Conservation (phyloP, 2,113 vertebrate species). For the Hemichromis elongatus region DNA sequence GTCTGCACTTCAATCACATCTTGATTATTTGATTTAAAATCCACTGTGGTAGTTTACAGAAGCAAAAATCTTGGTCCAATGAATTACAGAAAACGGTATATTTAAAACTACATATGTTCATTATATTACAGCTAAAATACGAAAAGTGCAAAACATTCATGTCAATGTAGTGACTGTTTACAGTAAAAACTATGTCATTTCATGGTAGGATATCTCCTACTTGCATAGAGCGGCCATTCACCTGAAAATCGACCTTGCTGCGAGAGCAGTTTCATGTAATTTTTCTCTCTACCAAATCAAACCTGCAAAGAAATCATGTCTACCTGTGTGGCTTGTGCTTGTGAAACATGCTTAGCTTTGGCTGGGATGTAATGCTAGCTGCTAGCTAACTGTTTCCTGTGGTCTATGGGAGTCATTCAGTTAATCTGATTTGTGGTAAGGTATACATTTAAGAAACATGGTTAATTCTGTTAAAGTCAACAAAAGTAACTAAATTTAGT, state of each 20-base stretch:
- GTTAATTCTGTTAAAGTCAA: background rate
- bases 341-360: background rate
- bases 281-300: background rate
- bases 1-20: background rate
- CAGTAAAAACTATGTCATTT: background rate
- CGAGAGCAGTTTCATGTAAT: background rate
- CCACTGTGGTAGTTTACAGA: background rate
- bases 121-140: background rate
- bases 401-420: background rate
- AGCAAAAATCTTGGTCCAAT: background rate
- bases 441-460: background rate
- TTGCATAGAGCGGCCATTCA: background rate
- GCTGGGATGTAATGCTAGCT: background rate
- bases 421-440: background rate
- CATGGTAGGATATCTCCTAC: background rate
- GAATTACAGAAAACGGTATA: background rate
- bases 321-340: background rate
- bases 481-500: background rate
- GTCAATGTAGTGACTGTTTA: background rate
- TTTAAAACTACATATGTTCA: background rate
- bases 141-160: background rate
- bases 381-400: background rate
- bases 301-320: background rate
- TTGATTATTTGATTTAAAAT: background rate
- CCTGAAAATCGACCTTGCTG: background rate